These are phyloP conservation scores for Mylabris phalerata DNA, from an alignment of 1,140 invertebrate species.

Conservation along the genomic window DNA sequence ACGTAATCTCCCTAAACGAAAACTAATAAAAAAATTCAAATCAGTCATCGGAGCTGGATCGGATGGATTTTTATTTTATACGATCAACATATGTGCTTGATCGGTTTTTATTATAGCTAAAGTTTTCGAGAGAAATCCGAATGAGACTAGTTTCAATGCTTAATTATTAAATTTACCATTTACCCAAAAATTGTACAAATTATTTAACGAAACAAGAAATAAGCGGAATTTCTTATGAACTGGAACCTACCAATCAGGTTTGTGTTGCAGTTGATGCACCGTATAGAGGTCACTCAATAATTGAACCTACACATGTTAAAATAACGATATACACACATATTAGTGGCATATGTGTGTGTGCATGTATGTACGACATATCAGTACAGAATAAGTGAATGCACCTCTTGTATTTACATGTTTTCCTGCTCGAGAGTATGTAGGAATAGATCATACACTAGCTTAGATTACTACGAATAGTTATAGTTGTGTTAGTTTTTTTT, in stretches of 20 bases:
- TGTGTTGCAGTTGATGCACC: slow-evolving; percentile 3
- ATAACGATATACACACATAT: neutral
- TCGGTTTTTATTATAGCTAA: slow-evolving; percentile 1
- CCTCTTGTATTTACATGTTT: slow-evolving; percentile 19
- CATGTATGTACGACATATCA: slow-evolving; percentile 12
- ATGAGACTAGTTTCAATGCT: neutral
- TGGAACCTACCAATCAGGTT: no score
- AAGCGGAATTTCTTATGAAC: no score
- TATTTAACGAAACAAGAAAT: no score
- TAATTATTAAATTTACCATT: no score
- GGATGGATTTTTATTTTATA: slow-evolving; percentile 2
- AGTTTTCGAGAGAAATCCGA: neutral
- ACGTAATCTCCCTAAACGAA: neutral
- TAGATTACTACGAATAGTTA: neutral
- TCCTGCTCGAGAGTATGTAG: slow-evolving; percentile 38
- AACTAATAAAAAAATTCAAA: neutral
- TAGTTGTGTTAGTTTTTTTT: slow-evolving; percentile 2
- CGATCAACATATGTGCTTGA: slow-evolving; percentile 2
- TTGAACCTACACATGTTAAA: neutral
- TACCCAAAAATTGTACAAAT: no score
- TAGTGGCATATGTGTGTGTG: slow-evolving; percentile 6
- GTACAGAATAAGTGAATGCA: slow-evolving; percentile 12
- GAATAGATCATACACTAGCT: slow-evolving; percentile 34
- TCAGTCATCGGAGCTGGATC: neutral
- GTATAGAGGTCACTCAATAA: neutral